Conservation (phyloP, 1,140 invertebrate genomes). For the Papilio machaon region DNA sequence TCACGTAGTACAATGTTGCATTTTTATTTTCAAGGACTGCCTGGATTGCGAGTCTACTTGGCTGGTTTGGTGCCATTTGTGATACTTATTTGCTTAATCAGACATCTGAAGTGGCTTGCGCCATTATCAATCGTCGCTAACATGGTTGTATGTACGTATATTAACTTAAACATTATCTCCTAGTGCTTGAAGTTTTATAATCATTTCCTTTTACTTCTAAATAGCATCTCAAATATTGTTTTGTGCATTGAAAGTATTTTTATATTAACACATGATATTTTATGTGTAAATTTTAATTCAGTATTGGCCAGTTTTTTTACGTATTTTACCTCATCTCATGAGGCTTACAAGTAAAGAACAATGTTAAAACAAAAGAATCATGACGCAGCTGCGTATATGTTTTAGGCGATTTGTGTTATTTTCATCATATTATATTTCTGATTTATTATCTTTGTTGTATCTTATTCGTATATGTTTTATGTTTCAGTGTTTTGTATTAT, state of each 20-base stretch:
- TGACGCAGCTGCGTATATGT: too few relatives aligned
- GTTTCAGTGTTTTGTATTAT: conserved; percentile 55
- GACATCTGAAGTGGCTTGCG: conserved; percentile 64
- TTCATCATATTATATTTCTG: too few relatives aligned
- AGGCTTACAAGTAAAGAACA: too few relatives aligned
- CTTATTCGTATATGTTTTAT: background rate
- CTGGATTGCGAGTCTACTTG: conserved; percentile 56
- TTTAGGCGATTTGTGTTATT: too few relatives aligned
- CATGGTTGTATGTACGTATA: conserved; percentile 58
- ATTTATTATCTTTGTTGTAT: background rate
- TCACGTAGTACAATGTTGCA: background rate
- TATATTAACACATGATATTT: too few relatives aligned
- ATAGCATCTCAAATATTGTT: too few relatives aligned
- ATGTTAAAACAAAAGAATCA: too few relatives aligned
- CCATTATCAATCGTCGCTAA: conserved; percentile 67
- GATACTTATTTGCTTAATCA: conserved; percentile 65
- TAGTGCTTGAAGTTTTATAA: too few relatives aligned
- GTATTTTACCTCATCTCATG: background rate
- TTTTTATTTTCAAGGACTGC: conserved; percentile 52
- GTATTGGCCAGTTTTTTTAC: background rate
- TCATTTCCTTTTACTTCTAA: too few relatives aligned
- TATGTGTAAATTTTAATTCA: too few relatives aligned
- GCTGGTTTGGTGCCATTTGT: conserved; percentile 57
- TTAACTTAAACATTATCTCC: background rate
- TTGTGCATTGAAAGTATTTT: too few relatives aligned